Evolutionary conservation across 2,888 invertebrate species (phyloP), one percentile per base, ranked within the genome.

Genomic region (Sinelater perroti): DNA sequence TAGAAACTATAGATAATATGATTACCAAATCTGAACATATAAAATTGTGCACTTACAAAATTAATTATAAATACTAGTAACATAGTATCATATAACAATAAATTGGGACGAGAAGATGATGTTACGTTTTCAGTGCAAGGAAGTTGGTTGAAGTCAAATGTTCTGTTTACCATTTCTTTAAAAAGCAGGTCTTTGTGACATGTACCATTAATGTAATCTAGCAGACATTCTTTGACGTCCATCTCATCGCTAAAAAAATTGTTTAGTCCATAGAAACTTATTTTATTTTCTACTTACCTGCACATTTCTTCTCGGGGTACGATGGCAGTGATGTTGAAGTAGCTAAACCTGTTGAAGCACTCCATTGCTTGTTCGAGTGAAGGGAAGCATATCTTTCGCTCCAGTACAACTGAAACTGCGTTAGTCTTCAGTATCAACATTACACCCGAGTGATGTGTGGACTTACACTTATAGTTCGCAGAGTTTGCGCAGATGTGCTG

Each of bases 341-440:
- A 50, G 1, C 13, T 20, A 28, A 50, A 50, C 1, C 38, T 38
- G 2, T 38, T 11, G 7, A 50, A 50, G 13, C 49, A 50, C 8
- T 13, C 17, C 10, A 50, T 17, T 26, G 36, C 49, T 13, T 26
- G 14, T 8, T 16, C 35, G 8, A 50, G 18, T 2, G 38, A 50
- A 18, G 49, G 49, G 20, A 24, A 50, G 8, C 49, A 50, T 11
- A 16, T 38, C 7, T 50, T 36, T 10, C 38, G 38, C 3, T 50
- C 38, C 38, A 50, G n/a, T 11, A 50, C 10, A 38, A 50, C 13
- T 4, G 18, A 13, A 24, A 50, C 49, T 50, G 16, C 8, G 8
- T 13, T 35, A 13, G 8, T 35, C n/a, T 36, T 13, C 14, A 11
- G n/a, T n/a, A n/a, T 16, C 10, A 14, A 36, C 16, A 11, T 28